Evolutionary conservation across 2,888 invertebrate genomes (phyloP).

Genomic region (Cryptophagus acutangulus): DNA sequence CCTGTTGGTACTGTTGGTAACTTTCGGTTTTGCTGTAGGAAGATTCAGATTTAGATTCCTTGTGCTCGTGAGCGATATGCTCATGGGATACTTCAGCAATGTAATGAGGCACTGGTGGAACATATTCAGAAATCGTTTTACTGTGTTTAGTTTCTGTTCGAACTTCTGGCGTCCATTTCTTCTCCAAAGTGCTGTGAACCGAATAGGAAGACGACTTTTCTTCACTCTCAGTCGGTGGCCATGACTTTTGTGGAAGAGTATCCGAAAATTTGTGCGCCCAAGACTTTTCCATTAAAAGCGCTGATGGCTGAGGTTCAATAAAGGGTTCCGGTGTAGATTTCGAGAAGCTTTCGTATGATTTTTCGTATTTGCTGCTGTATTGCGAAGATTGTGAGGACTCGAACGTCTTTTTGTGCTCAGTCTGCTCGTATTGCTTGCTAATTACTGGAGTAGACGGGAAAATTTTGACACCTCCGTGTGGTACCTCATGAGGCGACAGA

Average conservation of each 20-base stretch:
- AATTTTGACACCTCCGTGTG: conserved; percentile 27
- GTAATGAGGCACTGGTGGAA: conserved; percentile 40
- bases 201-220: conserved; percentile 42
- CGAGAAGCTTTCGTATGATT: too few species aligned
- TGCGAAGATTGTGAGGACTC: too few species aligned
- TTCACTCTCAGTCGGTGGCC: conserved; percentile 48
- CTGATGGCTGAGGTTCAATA: conserved; percentile 55
- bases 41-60: conserved; percentile 35
- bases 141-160: conserved; percentile 32
- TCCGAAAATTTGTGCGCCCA: conserved; percentile 56
- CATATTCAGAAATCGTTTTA: conserved; percentile 22
- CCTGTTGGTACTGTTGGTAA: conserved; percentile 13
- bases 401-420: conserved; percentile 20
- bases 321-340: conserved; percentile 25
- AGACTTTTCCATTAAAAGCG: conserved; percentile 62
- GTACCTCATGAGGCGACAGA: conserved; percentile 37
- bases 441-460: conserved; percentile 20
- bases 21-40: conserved; percentile 30
- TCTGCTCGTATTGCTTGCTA: too few species aligned
- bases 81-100: conserved; percentile 45
- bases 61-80: conserved; percentile 36
- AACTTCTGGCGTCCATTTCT: conserved; percentile 41
- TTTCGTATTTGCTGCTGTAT: too few species aligned
- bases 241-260: conserved; percentile 49
- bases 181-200: conserved; percentile 42